phyloP scores from a whole-genome alignment of 2,888 invertebrate species.

The Epinotia ramella region DNA sequence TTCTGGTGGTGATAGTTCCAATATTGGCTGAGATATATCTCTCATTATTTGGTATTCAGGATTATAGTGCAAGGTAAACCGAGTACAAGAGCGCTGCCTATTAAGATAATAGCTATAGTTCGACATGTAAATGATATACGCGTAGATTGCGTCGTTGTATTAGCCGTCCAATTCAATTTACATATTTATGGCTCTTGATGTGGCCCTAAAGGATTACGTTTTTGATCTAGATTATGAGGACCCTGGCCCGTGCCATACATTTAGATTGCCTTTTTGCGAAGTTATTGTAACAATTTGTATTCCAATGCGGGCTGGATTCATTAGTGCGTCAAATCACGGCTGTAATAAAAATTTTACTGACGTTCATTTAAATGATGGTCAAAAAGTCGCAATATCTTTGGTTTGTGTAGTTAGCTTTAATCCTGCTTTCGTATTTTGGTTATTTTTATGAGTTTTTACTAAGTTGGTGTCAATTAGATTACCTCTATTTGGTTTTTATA shows the following conservation, averaged over 20 bases:
- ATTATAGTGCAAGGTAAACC: slow-evolving; percentile 20
- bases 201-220: slow-evolving; percentile 49
- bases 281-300: slow-evolving; percentile 38
- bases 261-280: slow-evolving; percentile 45
- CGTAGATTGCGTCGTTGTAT: slow-evolving; percentile 42
- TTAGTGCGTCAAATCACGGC: slow-evolving; percentile 10
- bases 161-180: slow-evolving; percentile 48
- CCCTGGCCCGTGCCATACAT: slow-evolving; percentile 40
- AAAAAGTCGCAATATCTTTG: background rate
- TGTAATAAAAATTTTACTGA: slow-evolving; percentile 10
- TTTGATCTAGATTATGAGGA: slow-evolving; percentile 48
- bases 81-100: slow-evolving; percentile 8
- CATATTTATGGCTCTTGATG: slow-evolving; percentile 50
- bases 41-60: slow-evolving; percentile 10
- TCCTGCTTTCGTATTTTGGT: background rate
- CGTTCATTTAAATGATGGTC: background rate
- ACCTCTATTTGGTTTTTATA: too few relatives aligned
- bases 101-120: slow-evolving; percentile 41
- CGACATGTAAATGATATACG: slow-evolving; percentile 44
- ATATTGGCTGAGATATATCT: background rate
- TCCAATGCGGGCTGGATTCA: slow-evolving; percentile 33
- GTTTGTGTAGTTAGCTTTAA: background rate
- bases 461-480: too few relatives aligned
- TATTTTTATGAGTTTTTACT: too few relatives aligned
- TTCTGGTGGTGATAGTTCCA: too few relatives aligned